Conservation (phyloP, 2,797 vertebrate species). For the Smutsia temminckii region DNA sequence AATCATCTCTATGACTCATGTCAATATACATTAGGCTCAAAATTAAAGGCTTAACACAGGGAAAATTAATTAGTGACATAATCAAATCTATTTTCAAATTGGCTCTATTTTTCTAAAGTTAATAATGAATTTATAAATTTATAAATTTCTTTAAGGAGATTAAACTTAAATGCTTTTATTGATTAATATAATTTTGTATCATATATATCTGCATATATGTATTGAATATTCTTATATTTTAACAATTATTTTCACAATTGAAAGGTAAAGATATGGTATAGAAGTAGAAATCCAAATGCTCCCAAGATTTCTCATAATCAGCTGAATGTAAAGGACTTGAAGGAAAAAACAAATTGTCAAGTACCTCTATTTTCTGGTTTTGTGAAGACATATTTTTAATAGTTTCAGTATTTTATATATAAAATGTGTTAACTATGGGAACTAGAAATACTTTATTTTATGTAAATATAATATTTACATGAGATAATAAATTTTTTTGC, state of each 20-base stretch:
- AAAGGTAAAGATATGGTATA: background rate
- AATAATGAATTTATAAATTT: background rate
- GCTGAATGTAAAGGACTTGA: background rate
- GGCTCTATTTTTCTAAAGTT: background rate
- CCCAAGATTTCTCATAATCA: background rate
- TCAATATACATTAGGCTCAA: background rate
- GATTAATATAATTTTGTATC: background rate
- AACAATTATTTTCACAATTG: background rate
- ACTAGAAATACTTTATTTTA: background rate
- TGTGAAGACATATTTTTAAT: background rate
- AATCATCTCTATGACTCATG: background rate
- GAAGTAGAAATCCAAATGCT: background rate
- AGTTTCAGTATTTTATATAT: background rate
- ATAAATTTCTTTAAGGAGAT: background rate
- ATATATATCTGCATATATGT: background rate
- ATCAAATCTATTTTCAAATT: background rate
- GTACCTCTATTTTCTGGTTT: background rate
- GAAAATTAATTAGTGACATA: background rate
- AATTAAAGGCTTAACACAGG: background rate
- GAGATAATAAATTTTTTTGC: background rate
- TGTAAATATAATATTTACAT: background rate
- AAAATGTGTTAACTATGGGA: background rate
- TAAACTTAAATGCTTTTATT: background rate
- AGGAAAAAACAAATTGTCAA: background rate
- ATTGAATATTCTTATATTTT: background rate